These are phyloP conservation scores for Pseudopleuronectes americanus DNA, from an alignment of 2,797 vertebrate genomes.

Conservation along the genomic window DNA sequence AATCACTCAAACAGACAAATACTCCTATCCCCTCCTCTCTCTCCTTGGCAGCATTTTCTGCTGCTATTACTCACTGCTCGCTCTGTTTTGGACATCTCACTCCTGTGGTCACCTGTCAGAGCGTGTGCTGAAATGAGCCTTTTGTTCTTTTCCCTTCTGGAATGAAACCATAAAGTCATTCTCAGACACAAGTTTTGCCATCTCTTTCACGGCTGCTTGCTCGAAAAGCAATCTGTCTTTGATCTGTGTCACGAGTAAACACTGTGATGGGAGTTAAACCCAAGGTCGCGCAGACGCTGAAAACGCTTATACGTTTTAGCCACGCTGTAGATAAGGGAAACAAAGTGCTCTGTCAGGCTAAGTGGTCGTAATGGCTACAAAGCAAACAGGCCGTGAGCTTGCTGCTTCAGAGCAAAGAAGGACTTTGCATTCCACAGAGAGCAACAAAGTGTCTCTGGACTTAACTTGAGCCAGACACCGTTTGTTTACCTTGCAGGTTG, in stretches of 20 bases:
- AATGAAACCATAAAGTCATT: slow-evolving; percentile 64
- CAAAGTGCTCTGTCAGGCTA: slow-evolving; percentile 78
- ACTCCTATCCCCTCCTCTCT: slow-evolving; percentile 12
- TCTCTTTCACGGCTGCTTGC: slow-evolving; percentile 27
- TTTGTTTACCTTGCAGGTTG: slow-evolving; percentile 69
- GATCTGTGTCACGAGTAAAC: slow-evolving; percentile 70
- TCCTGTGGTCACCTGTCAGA: slow-evolving; percentile 64
- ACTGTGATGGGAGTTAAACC: slow-evolving; percentile 61
- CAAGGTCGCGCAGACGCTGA: slow-evolving; percentile 64
- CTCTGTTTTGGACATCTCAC: slow-evolving; percentile 44
- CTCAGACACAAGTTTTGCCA: slow-evolving; percentile 29
- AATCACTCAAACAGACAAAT: slow-evolving; percentile 49
- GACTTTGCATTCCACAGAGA: slow-evolving; percentile 68
- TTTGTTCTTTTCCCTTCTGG: slow-evolving; percentile 45
- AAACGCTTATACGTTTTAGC: slow-evolving; percentile 69
- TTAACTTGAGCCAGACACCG: slow-evolving; percentile 60
- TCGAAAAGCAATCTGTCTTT: slow-evolving; percentile 69
- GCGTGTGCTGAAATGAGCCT: slow-evolving; percentile 50
- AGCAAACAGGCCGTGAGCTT: slow-evolving; percentile 72
- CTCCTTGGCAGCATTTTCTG: slow-evolving; percentile 29
- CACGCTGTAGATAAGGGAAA: slow-evolving; percentile 73
- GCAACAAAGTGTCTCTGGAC: slow-evolving; percentile 60
- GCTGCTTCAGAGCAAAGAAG: slow-evolving; percentile 50
- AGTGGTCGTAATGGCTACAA: slow-evolving; percentile 80
- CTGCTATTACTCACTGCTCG: slow-evolving; percentile 31